Conservation (phyloP, 2,797 vertebrate genomes). For the Anguilla obscura region DNA sequence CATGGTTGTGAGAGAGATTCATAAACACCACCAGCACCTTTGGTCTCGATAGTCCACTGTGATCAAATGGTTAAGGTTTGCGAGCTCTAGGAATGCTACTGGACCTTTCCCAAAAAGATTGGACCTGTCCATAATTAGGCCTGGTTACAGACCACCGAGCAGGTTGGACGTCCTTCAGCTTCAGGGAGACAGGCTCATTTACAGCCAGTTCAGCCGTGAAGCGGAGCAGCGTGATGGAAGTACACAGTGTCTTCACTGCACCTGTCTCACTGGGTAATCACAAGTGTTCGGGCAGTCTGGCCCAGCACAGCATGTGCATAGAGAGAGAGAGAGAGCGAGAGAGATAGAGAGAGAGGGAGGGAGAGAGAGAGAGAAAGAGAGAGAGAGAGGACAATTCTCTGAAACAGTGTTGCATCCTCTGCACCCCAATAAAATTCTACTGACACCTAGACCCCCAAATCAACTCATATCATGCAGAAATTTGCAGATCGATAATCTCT, state of each 20-base stretch:
- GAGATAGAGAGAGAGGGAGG: not conserved
- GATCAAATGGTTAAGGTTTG: not conserved
- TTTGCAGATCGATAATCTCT: not conserved
- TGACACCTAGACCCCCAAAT: conserved; percentile 9
- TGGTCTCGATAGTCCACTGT: not conserved
- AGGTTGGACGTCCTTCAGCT: not conserved
- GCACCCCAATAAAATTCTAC: conserved; percentile 12
- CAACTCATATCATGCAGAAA: conserved; percentile 3
- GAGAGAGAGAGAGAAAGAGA: not conserved
- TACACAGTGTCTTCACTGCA: not conserved
- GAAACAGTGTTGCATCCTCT: not conserved
- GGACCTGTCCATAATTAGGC: not conserved
- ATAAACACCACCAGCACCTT: not conserved
- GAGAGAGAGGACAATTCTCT: not conserved
- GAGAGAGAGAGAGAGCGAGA: not conserved
- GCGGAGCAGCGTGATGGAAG: not conserved
- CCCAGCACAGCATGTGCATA: not conserved
- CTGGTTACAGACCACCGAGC: not conserved
- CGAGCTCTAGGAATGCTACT: not conserved
- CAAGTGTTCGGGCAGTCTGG: not conserved
- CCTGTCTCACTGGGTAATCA: not conserved
- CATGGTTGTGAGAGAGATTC: not conserved
- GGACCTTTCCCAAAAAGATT: not conserved
- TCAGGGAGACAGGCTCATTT: not conserved
- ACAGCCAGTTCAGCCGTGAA: not conserved